phyloP scores from a whole-genome alignment of 2,797 vertebrate genomes.

The Nasua narica region DNA sequence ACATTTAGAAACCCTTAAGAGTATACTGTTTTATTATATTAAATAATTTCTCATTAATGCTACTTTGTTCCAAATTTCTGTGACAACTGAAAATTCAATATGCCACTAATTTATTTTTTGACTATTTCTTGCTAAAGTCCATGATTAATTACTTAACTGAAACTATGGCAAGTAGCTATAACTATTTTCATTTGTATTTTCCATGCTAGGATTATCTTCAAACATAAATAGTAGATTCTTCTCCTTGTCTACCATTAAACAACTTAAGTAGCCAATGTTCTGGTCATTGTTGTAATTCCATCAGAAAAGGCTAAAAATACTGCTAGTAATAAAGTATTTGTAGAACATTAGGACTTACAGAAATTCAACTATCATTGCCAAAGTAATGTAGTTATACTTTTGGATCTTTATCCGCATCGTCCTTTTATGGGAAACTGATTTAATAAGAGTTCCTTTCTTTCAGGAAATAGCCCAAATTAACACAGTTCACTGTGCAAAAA shows the following conservation, averaged over 20 bases:
- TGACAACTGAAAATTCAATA: neutral
- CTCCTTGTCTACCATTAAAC: neutral
- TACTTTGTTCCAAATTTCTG: neutral
- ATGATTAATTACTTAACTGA: neutral
- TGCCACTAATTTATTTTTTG: neutral
- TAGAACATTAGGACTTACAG: neutral
- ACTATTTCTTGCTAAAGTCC: neutral
- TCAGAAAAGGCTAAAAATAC: neutral
- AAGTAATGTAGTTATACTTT: neutral
- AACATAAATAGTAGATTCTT: neutral
- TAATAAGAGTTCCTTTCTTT: neutral
- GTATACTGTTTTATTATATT: neutral
- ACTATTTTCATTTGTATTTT: neutral
- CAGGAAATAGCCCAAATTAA: neutral
- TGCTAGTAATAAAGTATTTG: neutral
- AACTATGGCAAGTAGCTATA: neutral
- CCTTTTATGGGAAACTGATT: neutral
- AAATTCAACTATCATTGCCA: neutral
- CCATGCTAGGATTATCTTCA: neutral
- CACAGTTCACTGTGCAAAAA: neutral
- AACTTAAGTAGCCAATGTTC: neutral
- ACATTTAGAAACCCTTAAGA: neutral
- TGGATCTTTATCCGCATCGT: neutral
- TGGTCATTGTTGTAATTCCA: neutral
- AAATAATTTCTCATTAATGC: neutral